Conservation (phyloP, 2,113 vertebrate genomes). For the Camelus dromedarius region DNA sequence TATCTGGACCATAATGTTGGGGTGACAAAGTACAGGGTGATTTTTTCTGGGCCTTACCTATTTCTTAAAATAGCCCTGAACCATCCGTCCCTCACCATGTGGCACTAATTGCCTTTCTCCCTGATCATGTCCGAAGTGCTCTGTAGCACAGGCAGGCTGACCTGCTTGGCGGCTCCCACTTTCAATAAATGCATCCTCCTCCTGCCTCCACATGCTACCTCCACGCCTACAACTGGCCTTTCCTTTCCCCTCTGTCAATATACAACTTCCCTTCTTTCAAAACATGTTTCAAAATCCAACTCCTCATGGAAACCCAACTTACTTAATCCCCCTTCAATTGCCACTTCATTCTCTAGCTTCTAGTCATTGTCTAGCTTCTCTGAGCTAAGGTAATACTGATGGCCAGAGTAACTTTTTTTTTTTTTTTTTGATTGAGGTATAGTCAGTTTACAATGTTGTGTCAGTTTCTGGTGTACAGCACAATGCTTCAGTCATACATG, state of each 20-base stretch:
- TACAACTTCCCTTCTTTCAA: background rate
- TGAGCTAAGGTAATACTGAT: background rate
- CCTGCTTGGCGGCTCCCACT: background rate
- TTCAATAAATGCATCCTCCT: background rate
- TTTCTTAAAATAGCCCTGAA: background rate
- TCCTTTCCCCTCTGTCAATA: background rate
- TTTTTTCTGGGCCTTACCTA: background rate
- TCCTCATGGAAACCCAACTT: background rate
- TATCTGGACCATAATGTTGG: background rate
- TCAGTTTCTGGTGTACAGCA: no score
- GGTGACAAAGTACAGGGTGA: background rate
- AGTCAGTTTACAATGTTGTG: no score
- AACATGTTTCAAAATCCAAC: background rate
- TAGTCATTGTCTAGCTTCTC: background rate
- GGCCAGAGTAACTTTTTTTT: background rate
- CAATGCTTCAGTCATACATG: no score
- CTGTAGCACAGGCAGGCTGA: background rate
- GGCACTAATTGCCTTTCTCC: background rate
- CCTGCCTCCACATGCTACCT: background rate
- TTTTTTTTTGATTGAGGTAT: no score
- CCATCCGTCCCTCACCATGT: no score
- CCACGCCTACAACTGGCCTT: background rate
- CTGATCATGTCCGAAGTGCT: background rate
- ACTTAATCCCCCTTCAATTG: background rate
- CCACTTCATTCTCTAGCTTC: background rate